Conservation (phyloP, 2,113 vertebrate genomes). For the Spizaetus ornatus region DNA sequence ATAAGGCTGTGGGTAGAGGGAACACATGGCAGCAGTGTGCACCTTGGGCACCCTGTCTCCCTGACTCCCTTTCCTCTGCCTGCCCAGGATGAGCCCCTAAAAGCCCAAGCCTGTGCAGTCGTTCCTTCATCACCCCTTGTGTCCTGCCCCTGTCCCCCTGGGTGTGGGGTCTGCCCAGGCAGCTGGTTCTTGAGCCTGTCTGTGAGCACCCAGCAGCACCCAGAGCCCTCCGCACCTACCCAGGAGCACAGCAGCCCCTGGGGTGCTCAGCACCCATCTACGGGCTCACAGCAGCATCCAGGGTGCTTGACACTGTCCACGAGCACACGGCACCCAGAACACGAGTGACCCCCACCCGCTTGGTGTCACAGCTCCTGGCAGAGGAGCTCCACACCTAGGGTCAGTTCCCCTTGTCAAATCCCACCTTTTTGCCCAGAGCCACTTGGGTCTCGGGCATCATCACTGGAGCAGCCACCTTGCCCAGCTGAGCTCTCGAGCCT, state of each 20-base stretch:
- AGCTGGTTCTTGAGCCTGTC: neutral
- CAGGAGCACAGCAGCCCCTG: neutral
- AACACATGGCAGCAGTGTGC: neutral
- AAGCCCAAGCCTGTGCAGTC: neutral
- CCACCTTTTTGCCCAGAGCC: neutral
- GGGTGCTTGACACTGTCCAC: accelerated
- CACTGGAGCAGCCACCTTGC: neutral
- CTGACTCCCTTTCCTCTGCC: neutral
- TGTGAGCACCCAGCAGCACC: neutral
- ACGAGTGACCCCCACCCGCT: accelerated
- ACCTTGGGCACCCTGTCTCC: neutral
- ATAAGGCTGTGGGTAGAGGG: neutral
- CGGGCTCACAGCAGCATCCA: accelerated
- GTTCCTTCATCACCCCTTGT: neutral
- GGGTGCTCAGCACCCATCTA: neutral
- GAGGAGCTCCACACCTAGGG: accelerated
- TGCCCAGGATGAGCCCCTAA: neutral
- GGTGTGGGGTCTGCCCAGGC: neutral
- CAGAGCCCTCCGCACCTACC: neutral
- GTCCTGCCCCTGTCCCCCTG: accelerated
- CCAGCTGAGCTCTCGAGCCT: neutral
- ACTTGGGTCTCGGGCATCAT: accelerated
- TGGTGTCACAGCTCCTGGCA: neutral
- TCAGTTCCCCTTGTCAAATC: neutral
- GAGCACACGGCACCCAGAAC: neutral